A percentile compares a stretch with the other conserved stretches of the same genome.
Evolutionary conservation across 2,888 invertebrate species (phyloP).

Genomic region (Limnephilus auricula): DNA sequence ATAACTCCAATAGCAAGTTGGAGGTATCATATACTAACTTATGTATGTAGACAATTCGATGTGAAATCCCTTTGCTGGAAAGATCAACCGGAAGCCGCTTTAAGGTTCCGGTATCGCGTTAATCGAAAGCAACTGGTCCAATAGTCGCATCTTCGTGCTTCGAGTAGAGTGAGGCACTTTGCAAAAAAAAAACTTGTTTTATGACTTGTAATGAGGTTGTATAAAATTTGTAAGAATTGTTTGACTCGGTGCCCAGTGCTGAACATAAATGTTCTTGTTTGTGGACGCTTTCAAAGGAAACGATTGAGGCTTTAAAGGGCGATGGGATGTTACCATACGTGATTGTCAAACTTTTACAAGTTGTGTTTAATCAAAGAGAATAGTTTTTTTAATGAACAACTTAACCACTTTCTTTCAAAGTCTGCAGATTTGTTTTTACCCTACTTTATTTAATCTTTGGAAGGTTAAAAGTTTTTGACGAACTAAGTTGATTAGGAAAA

Average conservation of each 20-base stretch:
- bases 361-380: background rate
- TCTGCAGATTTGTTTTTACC: background rate
- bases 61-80: constrained; percentile 45
- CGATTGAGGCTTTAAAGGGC: constrained; percentile 43
- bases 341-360: background rate
- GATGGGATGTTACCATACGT: background rate
- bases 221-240: background rate
- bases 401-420: background rate
- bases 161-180: background rate
- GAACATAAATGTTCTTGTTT: background rate
- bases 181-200: background rate
- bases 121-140: constrained; percentile 65
- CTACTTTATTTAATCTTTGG: background rate
- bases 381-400: background rate
- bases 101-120: constrained; percentile 55
- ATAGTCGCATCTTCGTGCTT: background rate
- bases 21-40: background rate
- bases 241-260: background rate
- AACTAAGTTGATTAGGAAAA: background rate
- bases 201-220: background rate
- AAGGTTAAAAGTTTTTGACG: background rate
- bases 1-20: background rate
- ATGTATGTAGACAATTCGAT: constrained; percentile 12
- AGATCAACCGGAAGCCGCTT: constrained; percentile 56
- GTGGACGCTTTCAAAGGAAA: constrained; percentile 33